Conservation (phyloP, 2,113 vertebrate species). For the Cynocephalus volans region DNA sequence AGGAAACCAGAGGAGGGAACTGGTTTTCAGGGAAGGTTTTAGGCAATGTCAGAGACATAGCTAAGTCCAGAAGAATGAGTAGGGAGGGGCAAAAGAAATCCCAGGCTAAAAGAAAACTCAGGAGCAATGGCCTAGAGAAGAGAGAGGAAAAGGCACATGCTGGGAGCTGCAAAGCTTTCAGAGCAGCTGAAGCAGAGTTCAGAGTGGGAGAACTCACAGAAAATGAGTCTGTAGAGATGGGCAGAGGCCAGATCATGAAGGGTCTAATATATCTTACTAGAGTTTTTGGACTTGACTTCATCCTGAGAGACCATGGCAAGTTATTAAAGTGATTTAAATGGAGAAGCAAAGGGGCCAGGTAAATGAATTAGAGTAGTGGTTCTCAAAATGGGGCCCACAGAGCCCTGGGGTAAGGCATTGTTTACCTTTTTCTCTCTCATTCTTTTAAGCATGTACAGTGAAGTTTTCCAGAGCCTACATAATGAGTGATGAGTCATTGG, state of each 20-base stretch:
- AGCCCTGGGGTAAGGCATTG: not conserved
- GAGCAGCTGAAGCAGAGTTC: not conserved
- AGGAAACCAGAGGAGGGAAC: not conserved
- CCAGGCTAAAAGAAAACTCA: not conserved
- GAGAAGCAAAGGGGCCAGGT: not conserved
- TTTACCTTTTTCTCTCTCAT: not conserved
- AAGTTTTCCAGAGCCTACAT: not conserved
- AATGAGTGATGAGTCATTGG: not conserved
- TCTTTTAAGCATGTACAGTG: not conserved
- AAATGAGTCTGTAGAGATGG: not conserved
- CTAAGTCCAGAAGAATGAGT: not conserved
- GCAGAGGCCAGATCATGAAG: not conserved
- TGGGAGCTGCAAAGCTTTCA: not conserved
- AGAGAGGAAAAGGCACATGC: not conserved
- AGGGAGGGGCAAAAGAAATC: not conserved
- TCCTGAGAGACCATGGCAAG: not conserved
- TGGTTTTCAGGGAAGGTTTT: not conserved
- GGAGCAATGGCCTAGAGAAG: not conserved
- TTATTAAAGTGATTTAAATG: slow-evolving; percentile 25
- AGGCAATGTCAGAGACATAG: not conserved
- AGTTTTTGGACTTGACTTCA: not conserved
- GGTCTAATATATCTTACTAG: not conserved
- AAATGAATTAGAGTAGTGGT: not conserved
- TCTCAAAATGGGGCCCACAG: not conserved
- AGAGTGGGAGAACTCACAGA: not conserved